Evolutionary conservation across 2,797 vertebrate species (phyloP).

Genomic region (Manis javanica): DNA sequence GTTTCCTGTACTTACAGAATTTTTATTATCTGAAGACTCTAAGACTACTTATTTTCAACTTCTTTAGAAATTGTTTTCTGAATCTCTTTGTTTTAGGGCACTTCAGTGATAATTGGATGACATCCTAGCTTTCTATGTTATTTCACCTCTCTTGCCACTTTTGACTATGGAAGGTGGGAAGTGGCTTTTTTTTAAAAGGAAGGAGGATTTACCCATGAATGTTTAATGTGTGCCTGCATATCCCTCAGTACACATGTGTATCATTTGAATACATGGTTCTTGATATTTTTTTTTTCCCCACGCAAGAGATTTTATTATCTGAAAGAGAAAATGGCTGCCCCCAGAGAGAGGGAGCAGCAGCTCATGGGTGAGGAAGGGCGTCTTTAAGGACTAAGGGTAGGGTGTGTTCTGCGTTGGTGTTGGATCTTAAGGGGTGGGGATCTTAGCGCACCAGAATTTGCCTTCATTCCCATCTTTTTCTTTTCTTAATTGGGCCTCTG

Average conservation of each 20-base stretch:
- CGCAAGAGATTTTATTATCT: too few relatives aligned
- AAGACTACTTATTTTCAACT: neutral
- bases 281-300: neutral
- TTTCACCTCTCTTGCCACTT: slow-evolving; percentile 9
- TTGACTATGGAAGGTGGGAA: neutral
- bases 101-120: neutral
- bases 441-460: too few relatives aligned
- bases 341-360: too few relatives aligned
- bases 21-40: neutral
- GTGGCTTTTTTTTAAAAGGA: neutral
- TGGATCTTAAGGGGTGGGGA: too few relatives aligned
- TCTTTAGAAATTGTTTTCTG: neutral
- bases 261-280: slow-evolving; percentile 2
- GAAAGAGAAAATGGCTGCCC: too few relatives aligned
- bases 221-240: neutral
- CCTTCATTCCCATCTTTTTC: too few relatives aligned
- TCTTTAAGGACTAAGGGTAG: too few relatives aligned
- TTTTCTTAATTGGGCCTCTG: too few relatives aligned
- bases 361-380: too few relatives aligned
- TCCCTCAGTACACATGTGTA: neutral
- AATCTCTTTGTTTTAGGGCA: neutral
- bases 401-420: too few relatives aligned
- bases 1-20: slow-evolving; percentile 6
- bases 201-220: neutral
- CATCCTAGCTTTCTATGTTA: neutral